Base-by-base conservation (phyloP, 2,888 invertebrate species). In the Priocnemis perturbator region DNA sequence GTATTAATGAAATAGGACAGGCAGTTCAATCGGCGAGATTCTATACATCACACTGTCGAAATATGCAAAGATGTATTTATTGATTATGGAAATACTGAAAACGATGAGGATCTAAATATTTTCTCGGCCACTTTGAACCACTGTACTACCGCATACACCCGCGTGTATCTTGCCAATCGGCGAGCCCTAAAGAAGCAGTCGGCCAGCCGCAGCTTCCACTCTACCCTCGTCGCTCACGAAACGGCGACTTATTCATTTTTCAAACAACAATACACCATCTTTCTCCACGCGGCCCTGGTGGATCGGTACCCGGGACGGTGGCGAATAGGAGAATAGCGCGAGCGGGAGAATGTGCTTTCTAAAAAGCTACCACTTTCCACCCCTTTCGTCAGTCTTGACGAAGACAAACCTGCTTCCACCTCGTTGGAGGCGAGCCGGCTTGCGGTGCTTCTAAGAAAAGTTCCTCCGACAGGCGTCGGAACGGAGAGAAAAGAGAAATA, bases 221-320 rank as follows among this genome's bases (percentile, higher is more conserved):
- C 5, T 26, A 3, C 26, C 37, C 37, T 26, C 7, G 26, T 7
- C 26, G 7, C 26, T 37, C 7, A 7, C 7, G 37, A 37, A 37
- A 9, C 37, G 53, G 48, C 60, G 67, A 69, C 73, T 73, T 78
- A 73, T 80, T 73, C 81, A 79, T 79, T 80, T 79, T 80, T 79
- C 79, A 79, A 75, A 60, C 64, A 59, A 73, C 78, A 64, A 48
- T 70, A 68, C 75, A 75, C 69, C 75, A 80, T 80, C 78, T 64
- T 79, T 59, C 72, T 71, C 64, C 64, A 61, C 57, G 64, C 73
- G 74, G 69, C 59, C 23, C 59, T n/a, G n/a, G 9, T 17, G 78
- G 71, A 77, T 77, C 78, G 75, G 72, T 69, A 5, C 69, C 69
- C 48, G 50, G 57, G 62, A 68, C 70, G 65, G 65, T 62, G 71